phyloP scores from a whole-genome alignment of 1,140 invertebrate genomes.

The Lordiphosa collinella region DNA sequence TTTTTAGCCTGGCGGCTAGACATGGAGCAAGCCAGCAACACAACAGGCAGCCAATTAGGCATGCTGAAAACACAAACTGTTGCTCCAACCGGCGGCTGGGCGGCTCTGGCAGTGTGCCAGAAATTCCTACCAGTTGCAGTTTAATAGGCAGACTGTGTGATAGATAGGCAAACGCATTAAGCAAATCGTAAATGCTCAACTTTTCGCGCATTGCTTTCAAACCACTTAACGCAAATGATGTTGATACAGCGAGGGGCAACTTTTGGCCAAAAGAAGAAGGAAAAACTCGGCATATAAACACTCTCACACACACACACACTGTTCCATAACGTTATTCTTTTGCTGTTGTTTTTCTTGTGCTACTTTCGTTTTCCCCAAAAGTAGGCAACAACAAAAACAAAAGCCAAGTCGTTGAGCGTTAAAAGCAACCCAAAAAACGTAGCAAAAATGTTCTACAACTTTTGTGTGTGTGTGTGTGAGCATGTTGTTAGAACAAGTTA shows the following conservation, averaged over 20 bases:
- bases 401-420: constrained; percentile 66
- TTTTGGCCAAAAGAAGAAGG: constrained; percentile 13
- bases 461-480: constrained; percentile 37
- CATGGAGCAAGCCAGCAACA: constrained; percentile 36
- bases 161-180: constrained; percentile 55
- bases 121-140: constrained; percentile 46
- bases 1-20: constrained; percentile 49
- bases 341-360: constrained; percentile 62
- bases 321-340: constrained; percentile 45
- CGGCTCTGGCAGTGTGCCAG: constrained; percentile 43
- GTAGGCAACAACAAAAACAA: constrained; percentile 47
- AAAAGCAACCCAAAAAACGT: constrained; percentile 61
- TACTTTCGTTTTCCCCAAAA: constrained; percentile 45
- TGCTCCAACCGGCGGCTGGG: constrained; percentile 8
- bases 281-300: neutral
- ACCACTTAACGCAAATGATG: constrained; percentile 74
- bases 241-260: constrained; percentile 49
- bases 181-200: constrained; percentile 38
- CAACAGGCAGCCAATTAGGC: constrained; percentile 61
- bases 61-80: constrained; percentile 27
- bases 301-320: constrained; percentile 36
- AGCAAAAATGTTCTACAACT: constrained; percentile 60
- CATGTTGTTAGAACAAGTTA: constrained; percentile 70
- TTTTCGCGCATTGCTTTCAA: constrained; percentile 61
- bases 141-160: constrained; percentile 55